Evolutionary conservation across 2,797 vertebrate species (phyloP), one percentile per base, ranked within the genome.

Genomic region (Eutrigla gurnardus): DNA sequence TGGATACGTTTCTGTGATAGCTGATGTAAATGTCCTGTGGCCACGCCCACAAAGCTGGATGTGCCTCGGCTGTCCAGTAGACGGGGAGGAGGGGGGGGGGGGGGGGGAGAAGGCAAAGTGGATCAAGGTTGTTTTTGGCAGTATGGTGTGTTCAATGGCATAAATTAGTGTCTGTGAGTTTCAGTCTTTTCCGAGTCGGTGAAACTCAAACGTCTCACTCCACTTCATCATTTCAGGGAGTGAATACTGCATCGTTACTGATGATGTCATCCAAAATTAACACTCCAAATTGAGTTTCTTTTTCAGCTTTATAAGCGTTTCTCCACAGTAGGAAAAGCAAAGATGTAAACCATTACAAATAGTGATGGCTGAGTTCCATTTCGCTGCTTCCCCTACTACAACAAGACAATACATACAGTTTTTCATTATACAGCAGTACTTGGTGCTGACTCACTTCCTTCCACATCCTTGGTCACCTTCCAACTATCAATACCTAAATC

Each of bases 391-490:
- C 25, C 25, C 25, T 25, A 25, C 25, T 25, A 25, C 25, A 25
- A 25, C 25, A 25, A 25, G 25, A 25, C 25, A 25, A 25, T 25
- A 25, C 25, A 25, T 25, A 25, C 25, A 25, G 25, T 6, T 59
- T 47, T 32, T 33, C 4, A 73, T 42, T 32, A n/a, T 42, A 47
- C 4, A 25, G 35, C 43, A 35, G 33, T n/a, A 40, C 64, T 66
- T 68, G 3, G 46, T 36, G 55, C 54, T 50, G 59, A 58, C 10
- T 72, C 63, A 72, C 64, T 53, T 81, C 63, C 57, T 67, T 77
- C 39, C 37, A 71, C 49, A 58, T 74, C 53, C 59, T 63, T 58
- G 63, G 35, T 73, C 25, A 32, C 12, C 35, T 61, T 80, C 65
- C 49, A 78, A 46, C 66, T 68, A 50, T 68, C 40, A 37, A 52